Evolutionary conservation across 2,113 vertebrate genomes (phyloP).

Genomic region (Erythrolamprus reginae): DNA sequence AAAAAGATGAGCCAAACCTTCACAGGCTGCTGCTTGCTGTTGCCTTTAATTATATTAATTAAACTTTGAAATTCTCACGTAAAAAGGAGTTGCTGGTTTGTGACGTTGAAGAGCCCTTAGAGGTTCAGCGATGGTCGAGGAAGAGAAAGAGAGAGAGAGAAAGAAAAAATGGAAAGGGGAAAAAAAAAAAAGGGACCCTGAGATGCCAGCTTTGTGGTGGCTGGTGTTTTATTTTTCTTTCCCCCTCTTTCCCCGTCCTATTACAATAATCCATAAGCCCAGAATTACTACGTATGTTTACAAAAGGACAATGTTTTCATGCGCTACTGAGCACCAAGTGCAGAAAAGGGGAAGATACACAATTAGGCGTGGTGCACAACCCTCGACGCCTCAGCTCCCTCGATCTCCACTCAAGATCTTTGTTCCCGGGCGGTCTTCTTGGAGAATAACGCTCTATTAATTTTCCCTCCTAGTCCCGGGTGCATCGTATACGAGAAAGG

Average conservation of each 20-base stretch:
- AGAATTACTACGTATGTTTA: slow-evolving; percentile 71
- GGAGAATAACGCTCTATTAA: slow-evolving; percentile 89
- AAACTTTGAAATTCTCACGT: slow-evolving; percentile 88
- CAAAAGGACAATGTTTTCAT: slow-evolving; percentile 69
- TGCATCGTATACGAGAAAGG: slow-evolving; percentile 83
- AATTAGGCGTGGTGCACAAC: slow-evolving; percentile 71
- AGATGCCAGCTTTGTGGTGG: slow-evolving; percentile 69
- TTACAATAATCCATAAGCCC: slow-evolving; percentile 49
- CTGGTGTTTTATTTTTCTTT: slow-evolving; percentile 62
- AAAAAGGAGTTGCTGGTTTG: slow-evolving; percentile 77
- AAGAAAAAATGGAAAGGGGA: slow-evolving; percentile 38
- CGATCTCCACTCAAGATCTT: slow-evolving; percentile 66
- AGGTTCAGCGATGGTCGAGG: slow-evolving; percentile 56
- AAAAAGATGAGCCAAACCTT: slow-evolving; percentile 90
- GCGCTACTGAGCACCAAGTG: slow-evolving; percentile 70
- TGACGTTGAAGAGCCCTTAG: slow-evolving; percentile 75
- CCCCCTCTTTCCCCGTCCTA: slow-evolving; percentile 2
- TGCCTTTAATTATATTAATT: slow-evolving; percentile 98
- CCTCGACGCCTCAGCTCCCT: slow-evolving; percentile 76
- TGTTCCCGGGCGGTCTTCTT: slow-evolving; percentile 77
- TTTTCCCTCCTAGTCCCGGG: slow-evolving; percentile 73
- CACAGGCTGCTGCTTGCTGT: slow-evolving; percentile 95
- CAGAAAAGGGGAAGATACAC: slow-evolving; percentile 58
- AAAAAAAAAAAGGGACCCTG: slow-evolving; percentile 54
- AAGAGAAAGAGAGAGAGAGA: slow-evolving; percentile 12